Base-by-base conservation (phyloP, 1,140 invertebrate species). In the Cydia strobilella region DNA sequence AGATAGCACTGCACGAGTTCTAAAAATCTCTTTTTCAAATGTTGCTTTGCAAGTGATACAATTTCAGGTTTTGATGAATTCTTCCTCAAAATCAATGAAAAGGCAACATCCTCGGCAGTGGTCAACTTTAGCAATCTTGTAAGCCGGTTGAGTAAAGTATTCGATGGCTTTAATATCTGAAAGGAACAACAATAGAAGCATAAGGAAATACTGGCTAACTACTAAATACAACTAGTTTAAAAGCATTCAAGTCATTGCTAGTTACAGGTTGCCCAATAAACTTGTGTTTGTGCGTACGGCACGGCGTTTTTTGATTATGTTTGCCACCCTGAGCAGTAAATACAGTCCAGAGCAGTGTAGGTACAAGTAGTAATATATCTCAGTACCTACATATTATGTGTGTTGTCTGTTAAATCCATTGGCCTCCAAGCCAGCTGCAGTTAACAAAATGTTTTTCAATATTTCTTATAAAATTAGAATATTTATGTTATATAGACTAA, bases 91-190 rank as follows among this genome's bases (percentile, higher is more conserved):
- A 96, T 96, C 84, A 99, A 94, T 45, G 96, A 97, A 93, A 98
- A 96, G 23, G 97, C 96, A 84, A 98, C 96, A 94, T 99, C 98
- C 93, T 98, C 97, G 15, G 98, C 96, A 82, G 96, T 94, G 72
- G 96, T 96, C 79, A 98, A 95, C 84, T 96, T 96, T 78, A 98
- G 94, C 83, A 97, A 94, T 94, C 97, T 96, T 90, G 96, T 96
- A 74, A 99, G 94, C 84, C 97, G 96, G 84, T 94, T 93, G 89
- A 98, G 95, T 84, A 98, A 95, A 85, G 97, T 96, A 79, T 95
- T 89, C 78, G 96, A 95, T 82, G 96, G 94, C 93, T 95, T 96
- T 83, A 97, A 93, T 84, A 94, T 95, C 96, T 97, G 93, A 77
- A 95, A 90, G 79, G 78, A 80, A 79, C 72, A 69, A 72, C 35